These are phyloP conservation scores for Luperina testacea DNA, from an alignment of 2,888 invertebrate genomes.

Conservation along the genomic window DNA sequence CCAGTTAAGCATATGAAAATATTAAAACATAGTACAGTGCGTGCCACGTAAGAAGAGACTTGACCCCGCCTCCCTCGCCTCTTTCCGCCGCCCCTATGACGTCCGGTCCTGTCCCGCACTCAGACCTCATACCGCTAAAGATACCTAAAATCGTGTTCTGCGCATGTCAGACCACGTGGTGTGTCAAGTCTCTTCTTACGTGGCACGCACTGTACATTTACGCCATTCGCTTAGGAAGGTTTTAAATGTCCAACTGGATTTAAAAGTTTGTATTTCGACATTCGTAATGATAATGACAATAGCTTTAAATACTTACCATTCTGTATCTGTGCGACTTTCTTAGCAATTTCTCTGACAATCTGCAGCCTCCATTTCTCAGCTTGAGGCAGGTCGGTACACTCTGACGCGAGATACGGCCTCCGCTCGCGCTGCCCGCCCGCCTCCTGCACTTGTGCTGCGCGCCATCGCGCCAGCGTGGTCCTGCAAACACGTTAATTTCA, in stretches of 20 bases:
- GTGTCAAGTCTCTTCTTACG: too few relatives aligned
- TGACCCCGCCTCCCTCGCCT: too few relatives aligned
- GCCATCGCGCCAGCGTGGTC: slow-evolving; percentile 99
- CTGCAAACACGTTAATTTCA: slow-evolving; percentile 80
- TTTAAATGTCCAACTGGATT: background rate
- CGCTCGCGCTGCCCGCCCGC: slow-evolving; percentile 96
- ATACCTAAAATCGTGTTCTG: too few relatives aligned
- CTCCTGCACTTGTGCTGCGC: slow-evolving; percentile 98
- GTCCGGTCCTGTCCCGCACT: too few relatives aligned
- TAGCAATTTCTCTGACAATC: slow-evolving; percentile 98
- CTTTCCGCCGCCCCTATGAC: too few relatives aligned
- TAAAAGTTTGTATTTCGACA: background rate
- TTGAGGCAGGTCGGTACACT: slow-evolving; percentile 97
- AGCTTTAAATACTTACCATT: slow-evolving; percentile 91
- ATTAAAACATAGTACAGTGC: background rate
- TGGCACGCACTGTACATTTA: too few relatives aligned
- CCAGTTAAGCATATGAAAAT: background rate
- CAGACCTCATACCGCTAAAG: too few relatives aligned
- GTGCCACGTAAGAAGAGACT: too few relatives aligned
- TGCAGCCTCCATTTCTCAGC: slow-evolving; percentile 99
- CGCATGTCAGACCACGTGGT: too few relatives aligned
- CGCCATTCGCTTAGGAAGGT: too few relatives aligned
- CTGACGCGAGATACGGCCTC: slow-evolving; percentile 97
- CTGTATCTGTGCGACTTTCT: slow-evolving; percentile 99
- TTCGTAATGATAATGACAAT: background rate